Base-by-base conservation (phyloP, 2,797 vertebrate genomes). In the Limosa lapponica region DNA sequence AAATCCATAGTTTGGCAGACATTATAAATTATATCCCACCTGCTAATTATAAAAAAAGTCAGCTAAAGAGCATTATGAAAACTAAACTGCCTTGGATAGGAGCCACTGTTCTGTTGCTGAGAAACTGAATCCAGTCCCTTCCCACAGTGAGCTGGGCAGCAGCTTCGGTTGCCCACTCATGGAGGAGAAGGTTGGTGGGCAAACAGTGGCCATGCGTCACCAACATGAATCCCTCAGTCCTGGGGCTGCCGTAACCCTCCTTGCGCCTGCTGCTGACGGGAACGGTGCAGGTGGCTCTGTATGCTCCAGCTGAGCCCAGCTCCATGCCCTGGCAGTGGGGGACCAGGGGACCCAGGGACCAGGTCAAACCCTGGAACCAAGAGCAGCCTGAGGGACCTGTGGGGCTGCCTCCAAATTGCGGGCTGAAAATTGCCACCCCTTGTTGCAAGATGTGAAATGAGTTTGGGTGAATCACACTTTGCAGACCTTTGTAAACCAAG, bases 121-220 rank as follows among this genome's bases (percentile, higher is more conserved):
- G 46, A 62, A 75, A 25, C 14, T 7, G 32, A 87, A 44, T 19
- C 30, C 41, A 49, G 28, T 6, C 17, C 66, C 58, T 66, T 83
- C 55, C 57, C 58, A 23, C n/a, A 34, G n/a, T 6, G 16, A 75
- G 9, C 15, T 52, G 74, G 49, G 70, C 55, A 73, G 59, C 32
- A 72, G 27, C 54, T 69, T 36, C 0, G 0, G 27, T 36, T 89
- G 22, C n/a, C 22, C 8, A n/a, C 1, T 6, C 2, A 3, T 1
- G 5, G 34, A 79, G 46, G 32, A 67, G 67, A 49, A 89, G 43
- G 49, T 4, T 75, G 18, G 24, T 25, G n/a, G 34, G 46, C 41
- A 23, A 84, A n/a, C 0, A 4, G 32, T 1, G 16, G 19, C 39
- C 3, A 6, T 1, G 0, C 0, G 2, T 57, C 0, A 7, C 16